Base-by-base conservation (phyloP, 2,113 vertebrate genomes). In the Micronycteris hirsuta region DNA sequence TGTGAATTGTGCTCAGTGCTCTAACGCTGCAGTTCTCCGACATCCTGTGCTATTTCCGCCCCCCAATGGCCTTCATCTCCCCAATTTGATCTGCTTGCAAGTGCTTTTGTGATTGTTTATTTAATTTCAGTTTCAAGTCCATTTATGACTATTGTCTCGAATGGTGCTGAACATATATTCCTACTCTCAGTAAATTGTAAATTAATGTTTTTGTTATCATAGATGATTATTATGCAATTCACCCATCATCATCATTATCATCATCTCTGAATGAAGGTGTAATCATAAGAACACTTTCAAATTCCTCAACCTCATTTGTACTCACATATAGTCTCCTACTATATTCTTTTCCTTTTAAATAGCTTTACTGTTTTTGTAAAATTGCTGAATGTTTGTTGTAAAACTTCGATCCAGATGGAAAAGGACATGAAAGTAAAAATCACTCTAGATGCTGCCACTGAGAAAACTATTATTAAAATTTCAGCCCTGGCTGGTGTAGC, bases 171-270 rank as follows among this genome's bases (percentile, higher is more conserved):
- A 31, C 16, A 14, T 36, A 24, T 58, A 58, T 31, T 47, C 49
- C 63, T 81, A 63, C 49, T 68, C 52, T 77, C 24, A 63, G 71
- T 54, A 93, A 91, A 85, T 82, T 94, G 89, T 83, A 96, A 97
- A 97, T 94, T 91, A 95, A 94, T 93, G 80, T 91, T 97, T 96
- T 97, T 91, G 70, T 41, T 74, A 15, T 73, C n/a, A 33, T 81
- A 58, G 1, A 1, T 74, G 65, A 94, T 95, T 86, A 97, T 94
- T 94, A 90, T 93, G 58, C 88, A 70, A 67, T 88, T 94, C 41
- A 33, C 33, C 68, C 67, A 61, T 56, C 68, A 94, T 45, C 45
- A n/a, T 45, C 56, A 77, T 86, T 45, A 87, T 47, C 78, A 43
- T 90, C 65, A 17, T 89, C 86, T 95, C 45, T 68, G 89, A 96